A percentile compares a stretch with the other conserved stretches of the same genome.
These are phyloP conservation scores for Pogonocichla stellata DNA, from an alignment of 2,113 vertebrate species.

Conservation along the genomic window DNA sequence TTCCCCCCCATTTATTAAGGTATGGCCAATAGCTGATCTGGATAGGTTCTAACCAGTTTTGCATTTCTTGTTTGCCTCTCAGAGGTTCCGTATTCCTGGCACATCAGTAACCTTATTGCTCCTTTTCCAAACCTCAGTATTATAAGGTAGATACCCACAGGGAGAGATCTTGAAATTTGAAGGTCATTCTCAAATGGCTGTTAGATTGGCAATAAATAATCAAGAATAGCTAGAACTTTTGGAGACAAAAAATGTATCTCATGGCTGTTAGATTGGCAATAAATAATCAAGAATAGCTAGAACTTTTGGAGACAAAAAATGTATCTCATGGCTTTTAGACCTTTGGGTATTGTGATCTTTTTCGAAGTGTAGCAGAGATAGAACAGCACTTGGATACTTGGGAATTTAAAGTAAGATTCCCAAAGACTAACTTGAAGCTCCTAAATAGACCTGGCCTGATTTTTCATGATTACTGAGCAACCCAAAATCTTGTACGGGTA, in stretches of 20 bases:
- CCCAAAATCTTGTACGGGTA: not conserved
- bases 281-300: not conserved
- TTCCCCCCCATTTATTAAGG: not conserved
- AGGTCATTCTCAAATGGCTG: not conserved
- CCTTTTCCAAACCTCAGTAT: not conserved
- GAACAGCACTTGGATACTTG: not conserved
- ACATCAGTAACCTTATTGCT: not conserved
- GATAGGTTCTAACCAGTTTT: not conserved
- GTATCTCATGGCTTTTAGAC: not conserved
- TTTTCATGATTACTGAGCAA: not conserved
- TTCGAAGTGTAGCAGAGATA: not conserved
- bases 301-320: not conserved
- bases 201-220: not conserved
- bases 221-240: not conserved
- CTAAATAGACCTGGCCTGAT: not conserved
- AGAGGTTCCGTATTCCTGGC: not conserved
- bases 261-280: not conserved
- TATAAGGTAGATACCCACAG: not conserved
- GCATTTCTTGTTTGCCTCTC: not conserved
- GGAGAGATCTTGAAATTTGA: not conserved
- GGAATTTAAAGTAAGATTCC: not conserved
- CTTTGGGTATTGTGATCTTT: not conserved
- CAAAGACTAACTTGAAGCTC: not conserved
- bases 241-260: not conserved
- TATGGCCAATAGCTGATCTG: not conserved